Evolutionary conservation across 2,888 invertebrate species (phyloP).

Genomic region (Athetis lepigone): DNA sequence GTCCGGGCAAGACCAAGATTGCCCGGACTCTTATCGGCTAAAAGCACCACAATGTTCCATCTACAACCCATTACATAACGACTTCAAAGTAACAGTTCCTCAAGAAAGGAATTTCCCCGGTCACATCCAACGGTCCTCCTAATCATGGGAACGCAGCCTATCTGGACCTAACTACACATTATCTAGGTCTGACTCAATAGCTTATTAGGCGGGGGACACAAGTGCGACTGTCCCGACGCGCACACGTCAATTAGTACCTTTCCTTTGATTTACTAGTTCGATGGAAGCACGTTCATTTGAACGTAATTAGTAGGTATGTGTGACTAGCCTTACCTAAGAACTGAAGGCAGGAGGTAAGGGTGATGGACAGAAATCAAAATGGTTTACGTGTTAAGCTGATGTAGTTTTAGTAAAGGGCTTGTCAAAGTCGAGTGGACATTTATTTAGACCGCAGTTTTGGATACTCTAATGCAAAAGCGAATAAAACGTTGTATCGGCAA

Average conservation of each 20-base stretch:
- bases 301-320: slow-evolving; percentile 42
- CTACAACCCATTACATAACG: not conserved
- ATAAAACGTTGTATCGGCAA: not conserved
- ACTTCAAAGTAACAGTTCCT: slow-evolving; percentile 2
- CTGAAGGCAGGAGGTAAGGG: not conserved
- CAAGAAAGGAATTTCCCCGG: not conserved
- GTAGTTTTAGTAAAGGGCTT: not conserved
- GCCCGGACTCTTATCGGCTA: too few species aligned
- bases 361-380: slow-evolving; percentile 12
- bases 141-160: slow-evolving; percentile 27
- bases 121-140: slow-evolving; percentile 5
- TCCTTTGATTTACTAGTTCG: slow-evolving; percentile 40
- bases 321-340: slow-evolving; percentile 11
- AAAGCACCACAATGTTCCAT: too few species aligned
- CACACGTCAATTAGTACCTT: slow-evolving; percentile 54
- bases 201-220: slow-evolving; percentile 43
- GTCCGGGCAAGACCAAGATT: too few species aligned
- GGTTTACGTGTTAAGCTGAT: not conserved
- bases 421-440: not conserved
- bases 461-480: too few species aligned
- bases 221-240: slow-evolving; percentile 48
- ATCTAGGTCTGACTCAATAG: slow-evolving; percentile 53
- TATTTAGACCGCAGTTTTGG: not conserved
- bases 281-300: slow-evolving; percentile 18
- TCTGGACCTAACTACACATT: slow-evolving; percentile 14